Evolutionary conservation across 1,140 invertebrate species (phyloP), one percentile per base, ranked within the genome.

Genomic region (Maniola jurtina): DNA sequence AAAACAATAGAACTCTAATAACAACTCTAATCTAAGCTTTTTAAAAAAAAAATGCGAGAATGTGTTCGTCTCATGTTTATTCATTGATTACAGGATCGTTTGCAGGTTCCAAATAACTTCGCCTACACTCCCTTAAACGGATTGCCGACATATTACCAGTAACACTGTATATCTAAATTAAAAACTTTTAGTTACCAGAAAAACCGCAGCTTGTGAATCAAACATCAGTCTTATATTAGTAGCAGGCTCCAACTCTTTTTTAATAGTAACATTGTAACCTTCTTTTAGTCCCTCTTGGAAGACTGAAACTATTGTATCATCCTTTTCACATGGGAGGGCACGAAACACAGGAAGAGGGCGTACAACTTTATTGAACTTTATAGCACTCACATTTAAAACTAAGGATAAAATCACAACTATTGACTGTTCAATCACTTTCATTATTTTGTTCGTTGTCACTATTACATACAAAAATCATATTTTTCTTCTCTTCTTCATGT

Each of bases 171-270:
- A n/a, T n/a, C n/a, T n/a, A n/a, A n/a, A n/a, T n/a, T n/a, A n/a
- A n/a, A n/a, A n/a, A n/a, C n/a, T n/a, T n/a, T 33, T 25, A 73
- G 64, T 69, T 61, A 76, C 75, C 62, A 74, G 52, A 4, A 48
- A 59, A 16, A 76, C 40, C 13, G 58, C 58, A 42, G 72, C 72
- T 50, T 71, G 66, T 7, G 72, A 66, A 54, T 74, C 72, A 25
- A 74, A 72, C 48, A 59, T 50, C 2, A 72, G n/a, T 5, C 47
- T 42, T 8, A 72, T 47, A 16, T 47, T 60, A 25, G 63, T 66
- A 5, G 54, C 35, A 16, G 60, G 25, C 4, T 76, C 66, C 1
- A 84, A 65, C 0, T 52, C 42, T 40, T 66, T 72, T 2, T 45
- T 11, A 10, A 86, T 72, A 13, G n/a, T 62, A 33, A 72, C 15